A percentile compares a stretch with the other conserved stretches of the same genome.
These are phyloP conservation scores for Spicauda simplicius DNA, from an alignment of 2,888 invertebrate species.

Conservation along the genomic window DNA sequence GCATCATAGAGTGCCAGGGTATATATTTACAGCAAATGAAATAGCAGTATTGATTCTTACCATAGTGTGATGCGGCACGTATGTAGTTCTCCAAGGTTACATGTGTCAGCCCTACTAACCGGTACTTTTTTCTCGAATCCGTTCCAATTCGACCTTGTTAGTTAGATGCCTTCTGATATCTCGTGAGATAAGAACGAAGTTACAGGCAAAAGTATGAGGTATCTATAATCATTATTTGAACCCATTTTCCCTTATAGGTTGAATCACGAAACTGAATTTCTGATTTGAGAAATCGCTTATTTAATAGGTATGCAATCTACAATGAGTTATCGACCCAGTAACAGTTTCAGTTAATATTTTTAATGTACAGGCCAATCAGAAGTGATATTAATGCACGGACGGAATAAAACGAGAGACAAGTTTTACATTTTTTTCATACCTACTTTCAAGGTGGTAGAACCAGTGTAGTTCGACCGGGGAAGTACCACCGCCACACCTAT, in stretches of 20 bases:
- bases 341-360: too few relatives aligned
- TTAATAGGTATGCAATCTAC: not conserved
- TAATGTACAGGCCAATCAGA: too few relatives aligned
- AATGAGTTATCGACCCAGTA: not conserved
- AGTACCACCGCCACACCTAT: too few relatives aligned
- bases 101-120: constrained; percentile 10
- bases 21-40: not conserved
- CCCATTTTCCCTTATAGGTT: not conserved
- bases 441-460: too few relatives aligned
- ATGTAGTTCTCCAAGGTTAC: not conserved
- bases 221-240: not conserved
- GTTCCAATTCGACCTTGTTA: constrained; percentile 9
- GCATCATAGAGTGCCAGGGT: too few relatives aligned
- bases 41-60: too few relatives aligned
- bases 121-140: constrained; percentile 11
- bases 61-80: too few relatives aligned
- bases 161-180: constrained; percentile 13
- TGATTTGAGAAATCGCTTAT: not conserved
- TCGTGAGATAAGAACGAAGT: not conserved
- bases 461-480: too few relatives aligned
- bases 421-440: too few relatives aligned
- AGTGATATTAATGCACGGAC: too few relatives aligned
- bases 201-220: not conserved
- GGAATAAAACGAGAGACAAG: too few relatives aligned
- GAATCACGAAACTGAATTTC: not conserved